These are phyloP conservation scores for Pachyramphus minor DNA, from an alignment of 2,113 vertebrate species.

Conservation along the genomic window DNA sequence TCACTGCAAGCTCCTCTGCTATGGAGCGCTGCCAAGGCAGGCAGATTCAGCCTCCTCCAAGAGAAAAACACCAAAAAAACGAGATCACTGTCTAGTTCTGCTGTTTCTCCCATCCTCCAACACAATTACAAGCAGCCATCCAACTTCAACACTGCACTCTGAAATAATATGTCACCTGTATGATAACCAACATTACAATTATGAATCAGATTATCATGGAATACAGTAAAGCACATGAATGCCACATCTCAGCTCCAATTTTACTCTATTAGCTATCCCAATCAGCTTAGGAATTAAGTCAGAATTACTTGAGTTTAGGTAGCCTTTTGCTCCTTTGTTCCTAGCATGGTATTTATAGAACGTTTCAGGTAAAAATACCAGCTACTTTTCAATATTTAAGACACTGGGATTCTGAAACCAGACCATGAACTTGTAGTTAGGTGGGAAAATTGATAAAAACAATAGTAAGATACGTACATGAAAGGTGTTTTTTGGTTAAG, in stretches of 20 bases:
- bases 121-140: not conserved
- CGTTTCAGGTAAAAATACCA: not conserved
- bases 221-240: not conserved
- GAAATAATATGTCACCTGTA: not conserved
- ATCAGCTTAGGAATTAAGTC: not conserved
- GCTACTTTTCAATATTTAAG: not conserved
- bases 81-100: not conserved
- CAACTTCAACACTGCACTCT: not conserved
- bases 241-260: not conserved
- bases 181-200: not conserved
- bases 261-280: not conserved
- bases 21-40: not conserved
- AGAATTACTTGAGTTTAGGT: not conserved
- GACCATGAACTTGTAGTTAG: not conserved
- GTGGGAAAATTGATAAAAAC: not conserved
- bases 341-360: not conserved
- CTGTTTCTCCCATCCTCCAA: not conserved
- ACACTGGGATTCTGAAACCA: not conserved
- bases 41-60: not conserved
- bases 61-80: not conserved
- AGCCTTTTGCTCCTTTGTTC: not conserved
- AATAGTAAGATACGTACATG: fast-evolving
- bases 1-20: conserved; percentile 45
- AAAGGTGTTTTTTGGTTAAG: not conserved
- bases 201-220: not conserved